Evolutionary conservation across 92 coral and sea anemone genomes (phyloP).

Genomic region (Phenganax marumi): DNA sequence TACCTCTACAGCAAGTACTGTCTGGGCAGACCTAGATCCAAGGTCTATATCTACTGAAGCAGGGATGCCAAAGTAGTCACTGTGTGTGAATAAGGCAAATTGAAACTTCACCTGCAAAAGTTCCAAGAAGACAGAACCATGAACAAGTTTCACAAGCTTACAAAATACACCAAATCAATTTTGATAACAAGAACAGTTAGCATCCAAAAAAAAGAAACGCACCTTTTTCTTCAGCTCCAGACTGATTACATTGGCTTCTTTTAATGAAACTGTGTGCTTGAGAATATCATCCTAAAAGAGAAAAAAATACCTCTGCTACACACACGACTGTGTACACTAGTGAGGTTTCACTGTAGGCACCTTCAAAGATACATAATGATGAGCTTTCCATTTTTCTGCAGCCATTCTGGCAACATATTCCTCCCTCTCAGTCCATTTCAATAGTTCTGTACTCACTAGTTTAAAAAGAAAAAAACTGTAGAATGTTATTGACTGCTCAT

Average conservation of each 20-base stretch:
- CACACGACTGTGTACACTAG: neutral
- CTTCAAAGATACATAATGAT: slow-evolving; percentile 70
- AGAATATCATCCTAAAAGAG: slow-evolving; percentile 74
- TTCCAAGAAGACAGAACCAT: neutral
- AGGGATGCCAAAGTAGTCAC: slow-evolving; percentile 80
- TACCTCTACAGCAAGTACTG: slow-evolving; percentile 89
- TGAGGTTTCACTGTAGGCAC: slow-evolving; percentile 37
- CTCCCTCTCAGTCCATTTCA: slow-evolving; percentile 83
- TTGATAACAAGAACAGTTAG: neutral
- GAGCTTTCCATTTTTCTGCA: slow-evolving; percentile 77
- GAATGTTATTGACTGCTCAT: too few relatives aligned
- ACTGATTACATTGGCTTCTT: slow-evolving; percentile 96
- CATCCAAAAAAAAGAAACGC: neutral
- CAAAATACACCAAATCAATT: too few relatives aligned
- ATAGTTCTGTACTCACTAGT: slow-evolving; percentile 58
- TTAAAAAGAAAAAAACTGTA: neutral
- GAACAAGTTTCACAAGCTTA: too few relatives aligned
- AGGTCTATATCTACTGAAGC: slow-evolving; percentile 54
- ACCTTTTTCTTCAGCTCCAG: slow-evolving; percentile 93
- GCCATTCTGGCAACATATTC: slow-evolving; percentile 72
- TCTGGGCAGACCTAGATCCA: slow-evolving; percentile 46
- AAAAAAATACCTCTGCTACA: neutral
- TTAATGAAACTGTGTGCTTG: slow-evolving; percentile 82
- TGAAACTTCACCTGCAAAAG: slow-evolving; percentile 82
- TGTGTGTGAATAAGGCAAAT: slow-evolving; percentile 72